Evolutionary conservation across 2,888 invertebrate genomes (phyloP), one percentile per base, ranked within the genome.

Genomic region (Elegia similella): DNA sequence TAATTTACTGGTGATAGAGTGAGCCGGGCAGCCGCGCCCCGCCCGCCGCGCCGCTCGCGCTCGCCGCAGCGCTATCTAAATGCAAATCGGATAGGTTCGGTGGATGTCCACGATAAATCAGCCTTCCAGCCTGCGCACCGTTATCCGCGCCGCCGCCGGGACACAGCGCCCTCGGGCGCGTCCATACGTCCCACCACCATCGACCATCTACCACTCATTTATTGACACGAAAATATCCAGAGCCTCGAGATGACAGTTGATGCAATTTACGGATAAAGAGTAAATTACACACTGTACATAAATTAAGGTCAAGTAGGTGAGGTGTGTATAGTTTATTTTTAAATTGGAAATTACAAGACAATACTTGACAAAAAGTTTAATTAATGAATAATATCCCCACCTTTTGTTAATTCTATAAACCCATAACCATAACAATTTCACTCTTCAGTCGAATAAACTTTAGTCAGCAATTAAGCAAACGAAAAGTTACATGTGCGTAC

Each of bases 31-130:
- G 62, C 56, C 64, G 62, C 69, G 70, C 72, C 59, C 69, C 67
- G 65, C 66, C 70, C 66, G 63, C 69, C 69, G 66, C 70, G 69
- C 72, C 69, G 71, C 67, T 44, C 76, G 71, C 69, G 65, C 71
- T 12, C n/a, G 61, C 72, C 75, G 72, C 70, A 67, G 75, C 72
- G 83, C 88, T 88, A 89, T 90, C 90, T 90, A 91, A 89, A 91
- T 91, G 90, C 90, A 89, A 91, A 91, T 91, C 88, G 86, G 85
- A 86, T 88, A 87, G 88, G 86, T 87, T 84, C 84, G 78, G 82
- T 85, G 84, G 87, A 86, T 84, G 87, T 84, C 80, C 79, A 76
- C 84, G 80, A 89, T 89, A 90, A 89, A 90, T 91, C 87, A 89
- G 83, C 82, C 80, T 78, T 76, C 73, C 68, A 66, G 76, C 65